Conservation (phyloP, 2,797 vertebrate species). For the Poecilia velifera region DNA sequence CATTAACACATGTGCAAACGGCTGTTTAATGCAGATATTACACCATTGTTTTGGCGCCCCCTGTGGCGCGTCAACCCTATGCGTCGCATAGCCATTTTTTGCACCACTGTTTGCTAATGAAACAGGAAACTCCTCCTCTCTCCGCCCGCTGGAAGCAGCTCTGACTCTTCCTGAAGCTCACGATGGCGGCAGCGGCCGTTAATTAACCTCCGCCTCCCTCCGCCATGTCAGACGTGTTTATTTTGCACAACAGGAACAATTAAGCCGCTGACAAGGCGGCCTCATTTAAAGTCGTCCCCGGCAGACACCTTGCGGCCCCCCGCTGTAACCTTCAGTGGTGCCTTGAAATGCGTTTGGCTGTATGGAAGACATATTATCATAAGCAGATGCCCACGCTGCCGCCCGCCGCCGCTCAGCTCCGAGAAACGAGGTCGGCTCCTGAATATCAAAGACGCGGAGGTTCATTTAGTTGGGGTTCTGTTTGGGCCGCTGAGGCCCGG, state of each 20-base stretch:
- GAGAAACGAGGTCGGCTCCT: conserved; percentile 48
- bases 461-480: conserved; percentile 73
- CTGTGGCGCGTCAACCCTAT: no score
- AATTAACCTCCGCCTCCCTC: conserved; percentile 54
- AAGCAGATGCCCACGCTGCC: conserved; percentile 63
- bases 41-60: no score
- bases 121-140: not conserved
- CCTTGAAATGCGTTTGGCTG: conserved; percentile 63
- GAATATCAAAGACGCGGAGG: conserved; percentile 66
- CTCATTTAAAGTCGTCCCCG: conserved; percentile 48
- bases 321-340: conserved; percentile 59
- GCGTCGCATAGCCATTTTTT: not conserved
- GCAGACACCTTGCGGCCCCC: conserved; percentile 42
- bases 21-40: no score
- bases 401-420: conserved; percentile 52
- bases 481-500: conserved; percentile 64
- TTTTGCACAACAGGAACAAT: conserved; percentile 70
- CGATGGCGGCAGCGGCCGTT: conserved; percentile 59
- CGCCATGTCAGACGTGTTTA: conserved; percentile 66
- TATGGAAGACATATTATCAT: conserved; percentile 59
- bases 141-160: conserved; percentile 15
- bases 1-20: no score
- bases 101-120: not conserved
- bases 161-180: conserved; percentile 29
- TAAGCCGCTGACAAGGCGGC: conserved; percentile 57